Base-by-base conservation (phyloP, 1,140 invertebrate genomes). In the Aphis craccivora region DNA sequence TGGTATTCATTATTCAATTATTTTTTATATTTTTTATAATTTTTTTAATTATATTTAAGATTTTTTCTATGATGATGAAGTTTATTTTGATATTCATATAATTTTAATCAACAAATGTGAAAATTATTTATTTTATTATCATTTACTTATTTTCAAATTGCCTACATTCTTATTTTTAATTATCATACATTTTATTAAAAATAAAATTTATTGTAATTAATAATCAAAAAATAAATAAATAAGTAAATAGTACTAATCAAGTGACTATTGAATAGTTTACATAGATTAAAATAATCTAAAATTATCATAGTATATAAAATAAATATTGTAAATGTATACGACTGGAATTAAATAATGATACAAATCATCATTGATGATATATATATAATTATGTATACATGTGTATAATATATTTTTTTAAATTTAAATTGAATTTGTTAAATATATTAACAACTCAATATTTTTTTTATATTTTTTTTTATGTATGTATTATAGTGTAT, bases 261-360 rank as follows among this genome's bases (percentile, higher is more conserved):
- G 11, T 35, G 88, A 60, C 35, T 30, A n/a, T 43, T 30, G 30
- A 87, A 43, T 87, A 86, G 48, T 90, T 53, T 53, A 90, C n/a
- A 35, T 25, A 43, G 40, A 53, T 8, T 53, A 48, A n/a, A 51
- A 89, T 37, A 37, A 89, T 35, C 20, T 35, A 14, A 37, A 53
- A 53, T 23, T 86, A 48, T 48, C 30, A 48, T 88, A 43, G 37
- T 90, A 6, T 3, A n/a, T n/a, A n/a, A n/a, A n/a, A n/a, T n/a
- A n/a, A n/a, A n/a, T n/a, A n/a, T n/a, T n/a, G 20, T 67, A 30
- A 7, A 25, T 25, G 89, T 90, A 90, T 90, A 67, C 14, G 30
- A 90, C 14, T 90, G 37, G 45, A 60, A 67, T 43, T 53, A 89
- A 88, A 90, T n/a, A 67, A 37, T 43, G 53, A 67, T 67, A n/a